A percentile compares a stretch with the other conserved stretches of the same genome.
Evolutionary conservation across 2,113 vertebrate genomes (phyloP).

Genomic region (Hypomesus transpacificus): DNA sequence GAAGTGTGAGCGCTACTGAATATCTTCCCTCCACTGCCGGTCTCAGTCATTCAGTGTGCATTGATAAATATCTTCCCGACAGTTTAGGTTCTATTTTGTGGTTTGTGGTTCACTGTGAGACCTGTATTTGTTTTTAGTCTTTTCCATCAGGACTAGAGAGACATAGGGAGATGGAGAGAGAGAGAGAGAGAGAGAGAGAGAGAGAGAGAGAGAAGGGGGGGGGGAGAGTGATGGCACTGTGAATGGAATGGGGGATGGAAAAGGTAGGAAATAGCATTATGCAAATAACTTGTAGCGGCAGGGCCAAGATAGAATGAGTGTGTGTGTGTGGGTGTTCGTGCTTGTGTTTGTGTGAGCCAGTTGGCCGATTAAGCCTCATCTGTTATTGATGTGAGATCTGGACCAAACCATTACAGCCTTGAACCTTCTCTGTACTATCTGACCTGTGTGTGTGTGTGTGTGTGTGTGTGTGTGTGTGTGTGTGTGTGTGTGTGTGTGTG

Average conservation of each 20-base stretch:
- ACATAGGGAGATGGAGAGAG: constrained; percentile 43
- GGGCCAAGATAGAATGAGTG: constrained; percentile 83
- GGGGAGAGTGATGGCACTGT: constrained; percentile 39
- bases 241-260: constrained; percentile 43
- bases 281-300: constrained; percentile 91
- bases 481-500: constrained; percentile 21
- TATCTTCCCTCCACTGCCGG: constrained; percentile 41
- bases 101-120: constrained; percentile 51
- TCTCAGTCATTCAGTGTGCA: constrained; percentile 42
- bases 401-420: constrained; percentile 90
- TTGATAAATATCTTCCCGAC: constrained; percentile 62
- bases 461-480: constrained; percentile 17
- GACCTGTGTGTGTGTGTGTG: constrained; percentile 28
- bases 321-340: constrained; percentile 39
- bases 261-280: constrained; percentile 94
- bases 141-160: constrained; percentile 57
- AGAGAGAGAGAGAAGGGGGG: constrained; percentile 7
- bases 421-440: constrained; percentile 33
- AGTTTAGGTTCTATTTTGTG: constrained; percentile 55
- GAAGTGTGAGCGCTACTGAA: constrained; percentile 34
- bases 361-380: constrained; percentile 91
- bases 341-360: constrained; percentile 19
- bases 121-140: constrained; percentile 59
- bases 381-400: constrained; percentile 97
- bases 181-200: neutral